A percentile compares a stretch with the other conserved stretches of the same genome.
Evolutionary conservation across 92 coral and sea anemone genomes (phyloP).

Genomic region (Montipora capitata): DNA sequence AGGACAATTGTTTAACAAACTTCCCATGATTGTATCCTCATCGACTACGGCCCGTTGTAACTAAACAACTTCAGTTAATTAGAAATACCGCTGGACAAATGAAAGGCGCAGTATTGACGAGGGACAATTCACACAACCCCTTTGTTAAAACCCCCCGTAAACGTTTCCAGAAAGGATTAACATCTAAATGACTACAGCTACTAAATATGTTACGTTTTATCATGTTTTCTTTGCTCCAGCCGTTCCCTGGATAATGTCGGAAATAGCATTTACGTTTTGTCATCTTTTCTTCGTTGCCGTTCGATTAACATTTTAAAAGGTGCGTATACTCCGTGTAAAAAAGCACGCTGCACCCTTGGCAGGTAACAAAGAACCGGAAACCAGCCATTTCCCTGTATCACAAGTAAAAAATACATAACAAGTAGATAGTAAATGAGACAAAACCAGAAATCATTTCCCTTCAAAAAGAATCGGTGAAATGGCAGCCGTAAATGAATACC

Average conservation of each 20-base stretch:
- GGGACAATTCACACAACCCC: not conserved
- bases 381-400: no score
- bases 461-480: no score
- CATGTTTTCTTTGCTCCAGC: constrained; percentile 1
- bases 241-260: not conserved
- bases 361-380: no score
- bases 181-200: not conserved
- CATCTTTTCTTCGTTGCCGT: no score
- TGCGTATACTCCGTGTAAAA: no score
- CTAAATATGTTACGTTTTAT: not conserved
- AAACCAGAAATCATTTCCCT: no score
- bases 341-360: no score
- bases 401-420: no score
- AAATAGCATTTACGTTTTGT: constrained; percentile 30
- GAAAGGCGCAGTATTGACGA: not conserved
- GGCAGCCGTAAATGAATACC: not conserved
- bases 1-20: no score
- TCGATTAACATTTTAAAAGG: no score
- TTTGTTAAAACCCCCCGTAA: not conserved
- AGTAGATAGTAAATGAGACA: no score
- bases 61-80: not conserved
- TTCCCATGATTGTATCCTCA: no score
- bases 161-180: not conserved
- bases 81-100: not conserved
- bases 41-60: not conserved